Base-by-base conservation (phyloP, 2,888 invertebrate species). In the Heliconius hortense region DNA sequence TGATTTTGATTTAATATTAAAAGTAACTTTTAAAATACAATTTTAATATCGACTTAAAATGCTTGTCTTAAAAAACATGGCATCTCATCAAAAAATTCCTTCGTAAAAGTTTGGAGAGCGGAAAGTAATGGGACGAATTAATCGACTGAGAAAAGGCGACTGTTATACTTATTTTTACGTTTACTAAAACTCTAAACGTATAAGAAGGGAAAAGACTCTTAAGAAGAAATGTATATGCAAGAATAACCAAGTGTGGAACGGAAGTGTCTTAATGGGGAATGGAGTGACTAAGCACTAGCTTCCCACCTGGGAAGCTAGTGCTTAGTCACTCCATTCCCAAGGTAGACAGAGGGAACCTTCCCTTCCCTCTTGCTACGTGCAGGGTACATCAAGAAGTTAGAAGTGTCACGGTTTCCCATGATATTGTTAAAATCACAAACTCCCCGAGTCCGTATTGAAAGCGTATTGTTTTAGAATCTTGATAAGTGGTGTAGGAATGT, bases 91-190 rank as follows among this genome's bases (percentile, higher is more conserved):
- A 31, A 31, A 56, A 69, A 24, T 56, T 56, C 56, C 56, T 69
- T 56, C 56, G 56, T 35, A 69, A 69, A 69, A 69, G 13, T 56
- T 69, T 31, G 28, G n/a, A 53, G 69, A 69, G 69, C 53, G 53
- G 56, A 69, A 31, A 69, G 8, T 69, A 69, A 53, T 69, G 56
- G 31, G 53, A 56, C 15, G 56, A 69, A 69, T 69, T 69, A 69
- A 69, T 56, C 31, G 69, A 31, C 56, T 69, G 56, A 53, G 31
- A 69, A 69, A 69, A 69, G 53, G 31, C 13, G 56, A 69, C 53
- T 69, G 31, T 31, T 56, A 56, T 56, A 69, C 24, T 28, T 68
- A 68, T 31, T 68, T 68, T 31, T 69, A 56, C n/a, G 28, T 56
- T 56, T 53, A 31, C 31, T 21, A n/a, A 31, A 56, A 68, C 21